Base-by-base conservation (phyloP, 2,888 invertebrate species). In the Theretra japonica region DNA sequence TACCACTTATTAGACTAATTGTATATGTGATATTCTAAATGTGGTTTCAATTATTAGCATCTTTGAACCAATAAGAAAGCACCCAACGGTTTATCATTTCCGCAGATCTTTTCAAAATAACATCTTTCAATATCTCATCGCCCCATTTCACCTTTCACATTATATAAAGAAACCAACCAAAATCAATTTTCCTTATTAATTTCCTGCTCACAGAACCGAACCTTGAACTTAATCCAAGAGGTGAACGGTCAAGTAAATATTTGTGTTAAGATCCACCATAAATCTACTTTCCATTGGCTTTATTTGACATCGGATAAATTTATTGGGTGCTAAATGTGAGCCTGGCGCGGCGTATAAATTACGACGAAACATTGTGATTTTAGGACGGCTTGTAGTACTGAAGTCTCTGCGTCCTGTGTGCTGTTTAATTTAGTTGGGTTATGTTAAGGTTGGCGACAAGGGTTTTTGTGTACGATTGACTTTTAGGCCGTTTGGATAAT, bases 221-320 rank as follows among this genome's bases (percentile, higher is more conserved):
- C 70, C 50, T 30, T 30, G 50, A 60, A 60, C 59, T 58, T 70
- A 69, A 70, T 70, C 59, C 28, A 28, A 15, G 30, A 79, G 83
- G 82, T 84, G 60, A 70, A 50, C 60, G 60, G 60, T 65, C 65
- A 60, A 70, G 70, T 70, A 70, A 83, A 83, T 79, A 79, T 76
- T 79, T 72, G 71, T 71, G 73, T 75, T 74, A 76, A 71, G 60
- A 48, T 60, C 60, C 30, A 6, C 21, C 75, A 87, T 89, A 89
- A 88, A 89, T 88, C 84, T 85, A 84, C 80, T 81, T 78, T 78
- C 78, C 82, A 84, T 82, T 82, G 86, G 86, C 85, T 84, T 87
- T 88, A 89, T 89, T 89, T 87, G 91, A 90, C 90, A 85, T 76
- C 80, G 83, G 84, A 86, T 86, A 87, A 88, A 92, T 92, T 92